Base-by-base conservation (phyloP, 2,888 invertebrate species). In the Andrena trimmerana region DNA sequence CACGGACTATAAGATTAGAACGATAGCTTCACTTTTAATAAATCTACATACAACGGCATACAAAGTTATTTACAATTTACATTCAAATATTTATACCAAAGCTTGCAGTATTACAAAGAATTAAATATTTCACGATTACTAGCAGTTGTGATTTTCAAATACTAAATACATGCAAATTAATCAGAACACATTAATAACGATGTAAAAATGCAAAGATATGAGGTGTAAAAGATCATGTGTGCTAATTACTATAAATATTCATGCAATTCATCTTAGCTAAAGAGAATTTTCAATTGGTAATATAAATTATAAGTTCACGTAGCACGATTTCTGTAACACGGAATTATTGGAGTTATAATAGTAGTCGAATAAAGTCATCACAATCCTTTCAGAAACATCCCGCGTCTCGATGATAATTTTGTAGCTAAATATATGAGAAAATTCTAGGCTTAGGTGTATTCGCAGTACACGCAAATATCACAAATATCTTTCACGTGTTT, bases 391-490 rank as follows among this genome's bases (percentile, higher is more conserved):
- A 42, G 13, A 42, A 36, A 10, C 36, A 10, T 36, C 3, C 36
- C 36, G 36, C 36, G 36, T 36, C 10, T 36, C 36, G 2, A 36
- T 42, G 42, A 42, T 20, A 42, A 42, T 42, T 42, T 42, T 16
- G 1, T 42, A 16, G 16, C 13, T 16, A 42, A 42, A 42, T 42
- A 16, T 42, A 42, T 42, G 24, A 54, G 20, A 24, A 54, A 57
- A 27, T 57, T 57, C 42, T 42, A 42, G 24, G 59, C 13, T 29
- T 31, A n/a, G n/a, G 16, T 60, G 60, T 60, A 31, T 60, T 27
- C 27, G n/a, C 54, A 42, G 20, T 13, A 5, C n/a, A 60, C 20
- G 29, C 33, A 59, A 74, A 68, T 42, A 36, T 68, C n/a, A 78
- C 65, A 60, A 63, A 10, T 65, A 50, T 24, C 27, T 68, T 54